These are phyloP conservation scores for Cetoscarus ocellatus DNA, from an alignment of 2,797 vertebrate genomes.

Conservation along the genomic window DNA sequence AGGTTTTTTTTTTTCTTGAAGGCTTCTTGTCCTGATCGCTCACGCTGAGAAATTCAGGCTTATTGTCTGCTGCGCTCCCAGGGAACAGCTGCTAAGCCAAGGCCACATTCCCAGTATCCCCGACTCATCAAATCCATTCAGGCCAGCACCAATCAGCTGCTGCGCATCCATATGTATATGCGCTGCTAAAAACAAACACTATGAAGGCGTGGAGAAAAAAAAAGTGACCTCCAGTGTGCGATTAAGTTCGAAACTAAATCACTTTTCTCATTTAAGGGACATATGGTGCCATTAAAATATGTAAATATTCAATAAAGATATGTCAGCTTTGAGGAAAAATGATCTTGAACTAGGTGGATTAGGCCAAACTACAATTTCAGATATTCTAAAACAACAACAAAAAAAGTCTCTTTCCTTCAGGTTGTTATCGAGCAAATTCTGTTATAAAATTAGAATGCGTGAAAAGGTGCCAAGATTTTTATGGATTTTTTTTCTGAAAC, in stretches of 20 bases:
- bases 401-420: too few relatives aligned
- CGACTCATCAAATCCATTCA: constrained; percentile 78
- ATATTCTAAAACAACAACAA: too few relatives aligned
- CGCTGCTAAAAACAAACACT: constrained; percentile 32
- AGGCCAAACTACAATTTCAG: background rate
- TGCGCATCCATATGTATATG: constrained; percentile 77
- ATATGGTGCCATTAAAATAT: constrained; percentile 29
- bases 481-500: background rate
- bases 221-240: constrained; percentile 35
- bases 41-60: constrained; percentile 82
- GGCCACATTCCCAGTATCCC: constrained; percentile 76
- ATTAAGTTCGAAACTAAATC: constrained; percentile 25
- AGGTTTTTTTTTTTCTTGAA: constrained; percentile 40
- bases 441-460: too few relatives aligned
- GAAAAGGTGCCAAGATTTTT: background rate
- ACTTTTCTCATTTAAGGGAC: constrained; percentile 22
- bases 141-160: constrained; percentile 75
- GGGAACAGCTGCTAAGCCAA: constrained; percentile 88
- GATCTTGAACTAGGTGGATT: background rate
- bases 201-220: constrained; percentile 18
- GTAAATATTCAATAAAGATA: constrained; percentile 37
- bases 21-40: constrained; percentile 77
- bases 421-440: too few relatives aligned
- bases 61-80: constrained; percentile 86
- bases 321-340: constrained; percentile 8